Conservation (phyloP, 2,888 invertebrate species). For the Mystacides longicornis region DNA sequence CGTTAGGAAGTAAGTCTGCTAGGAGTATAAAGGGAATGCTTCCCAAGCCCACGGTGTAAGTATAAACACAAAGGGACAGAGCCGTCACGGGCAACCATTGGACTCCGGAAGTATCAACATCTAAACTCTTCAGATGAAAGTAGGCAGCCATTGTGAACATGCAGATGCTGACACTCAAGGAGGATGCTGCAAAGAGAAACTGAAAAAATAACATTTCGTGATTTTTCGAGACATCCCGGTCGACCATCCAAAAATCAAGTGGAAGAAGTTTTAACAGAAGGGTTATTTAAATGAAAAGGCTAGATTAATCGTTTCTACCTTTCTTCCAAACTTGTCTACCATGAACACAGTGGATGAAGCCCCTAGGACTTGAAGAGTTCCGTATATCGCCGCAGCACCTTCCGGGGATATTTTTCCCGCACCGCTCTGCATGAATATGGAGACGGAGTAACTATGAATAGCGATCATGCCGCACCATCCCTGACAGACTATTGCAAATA, state of each 20-base stretch:
- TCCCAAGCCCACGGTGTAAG: constrained; percentile 17
- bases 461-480: constrained; percentile 18
- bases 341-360: constrained; percentile 5
- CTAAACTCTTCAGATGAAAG: constrained; percentile 7
- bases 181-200: constrained; percentile 1
- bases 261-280: no score
- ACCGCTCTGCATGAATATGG: constrained; percentile 20
- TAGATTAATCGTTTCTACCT: no score
- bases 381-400: constrained; percentile 15
- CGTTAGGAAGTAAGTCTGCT: constrained; percentile 16
- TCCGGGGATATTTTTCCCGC: constrained; percentile 6
- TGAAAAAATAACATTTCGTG: not conserved
- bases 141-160: constrained; percentile 12
- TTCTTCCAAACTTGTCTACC: constrained; percentile 18
- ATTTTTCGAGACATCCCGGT: no score
- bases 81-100: constrained; percentile 17
- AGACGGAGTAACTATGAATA: constrained; percentile 17
- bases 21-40: constrained; percentile 15
- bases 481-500: constrained; percentile 6
- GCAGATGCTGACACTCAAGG: constrained; percentile 9
- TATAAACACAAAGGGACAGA: constrained; percentile 17
- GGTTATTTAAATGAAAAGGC: no score
- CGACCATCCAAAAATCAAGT: no score
- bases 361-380: constrained; percentile 19
- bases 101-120: constrained; percentile 1